Conservation (phyloP, 2,797 vertebrate species). For the Lindbergichthys nudifrons region DNA sequence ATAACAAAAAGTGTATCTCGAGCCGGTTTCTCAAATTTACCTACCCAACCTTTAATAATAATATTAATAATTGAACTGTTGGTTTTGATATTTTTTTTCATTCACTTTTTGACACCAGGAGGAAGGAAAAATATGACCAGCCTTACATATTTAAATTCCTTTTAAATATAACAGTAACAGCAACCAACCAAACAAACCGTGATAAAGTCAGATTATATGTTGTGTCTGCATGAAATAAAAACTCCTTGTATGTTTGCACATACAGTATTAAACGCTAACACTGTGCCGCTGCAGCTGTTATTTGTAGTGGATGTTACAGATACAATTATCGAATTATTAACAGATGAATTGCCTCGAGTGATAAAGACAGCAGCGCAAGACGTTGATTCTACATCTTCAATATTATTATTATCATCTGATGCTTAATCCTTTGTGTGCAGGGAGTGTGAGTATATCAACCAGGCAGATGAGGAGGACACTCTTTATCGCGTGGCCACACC, state of each 20-base stretch:
- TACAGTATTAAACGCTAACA: not conserved
- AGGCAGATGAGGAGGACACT: slow-evolving; percentile 91
- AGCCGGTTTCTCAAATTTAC: too few relatives aligned
- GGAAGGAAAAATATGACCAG: too few relatives aligned
- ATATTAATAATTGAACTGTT: too few relatives aligned
- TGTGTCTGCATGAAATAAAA: too few relatives aligned
- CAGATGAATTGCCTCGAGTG: too few relatives aligned
- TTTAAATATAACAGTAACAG: not conserved
- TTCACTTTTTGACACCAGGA: too few relatives aligned
- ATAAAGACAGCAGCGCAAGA: too few relatives aligned
- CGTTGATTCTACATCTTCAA: not conserved
- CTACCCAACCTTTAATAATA: too few relatives aligned
- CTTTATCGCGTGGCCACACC: slow-evolving; percentile 91
- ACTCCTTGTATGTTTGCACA: not conserved
- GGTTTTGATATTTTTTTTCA: too few relatives aligned
- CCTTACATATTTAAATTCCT: not conserved
- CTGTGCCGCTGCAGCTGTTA: not conserved
- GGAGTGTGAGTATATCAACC: slow-evolving; percentile 89
- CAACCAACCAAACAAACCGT: not conserved
- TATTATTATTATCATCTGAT: not conserved
- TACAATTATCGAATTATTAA: too few relatives aligned
- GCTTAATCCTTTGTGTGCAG: slow-evolving; percentile 72
- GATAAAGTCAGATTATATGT: not conserved
- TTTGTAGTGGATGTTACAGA: not conserved
- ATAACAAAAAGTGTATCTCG: too few relatives aligned